Conservation (phyloP, 92 coral and sea anemone species). For the Parazoanthus swiftii region DNA sequence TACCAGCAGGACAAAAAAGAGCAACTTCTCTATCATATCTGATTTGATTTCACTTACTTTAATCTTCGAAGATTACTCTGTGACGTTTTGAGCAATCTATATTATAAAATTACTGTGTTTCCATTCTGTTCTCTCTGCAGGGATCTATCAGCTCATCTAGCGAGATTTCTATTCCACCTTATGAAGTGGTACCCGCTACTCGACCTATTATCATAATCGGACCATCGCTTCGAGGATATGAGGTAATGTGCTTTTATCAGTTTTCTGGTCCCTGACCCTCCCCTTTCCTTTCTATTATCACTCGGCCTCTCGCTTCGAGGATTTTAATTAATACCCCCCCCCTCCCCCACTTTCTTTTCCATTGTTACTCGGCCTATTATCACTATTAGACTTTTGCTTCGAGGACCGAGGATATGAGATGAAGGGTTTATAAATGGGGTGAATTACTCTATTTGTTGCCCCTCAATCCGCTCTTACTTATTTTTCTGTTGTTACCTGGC, state of each 20-base stretch:
- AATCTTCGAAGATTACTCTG: too few species aligned
- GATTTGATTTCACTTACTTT: too few species aligned
- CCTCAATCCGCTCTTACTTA: too few species aligned
- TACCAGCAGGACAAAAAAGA: too few species aligned
- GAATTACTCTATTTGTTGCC: not conserved
- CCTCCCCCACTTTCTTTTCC: not conserved
- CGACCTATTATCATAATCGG: conserved; percentile 94
- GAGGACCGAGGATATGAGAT: not conserved
- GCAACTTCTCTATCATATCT: too few species aligned
- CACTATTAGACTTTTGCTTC: conserved; percentile 52
- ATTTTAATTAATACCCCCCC: not conserved
- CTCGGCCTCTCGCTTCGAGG: conserved; percentile 59
- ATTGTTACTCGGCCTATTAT: conserved; percentile 86
- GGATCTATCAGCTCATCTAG: conserved; percentile 84
- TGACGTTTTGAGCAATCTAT: too few species aligned
- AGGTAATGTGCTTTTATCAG: conserved; percentile 50
- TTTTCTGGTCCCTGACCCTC: not conserved
- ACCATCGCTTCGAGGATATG: conserved; percentile 97
- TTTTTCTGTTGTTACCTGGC: not conserved
- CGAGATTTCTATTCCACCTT: conserved; percentile 90
- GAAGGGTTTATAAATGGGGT: not conserved
- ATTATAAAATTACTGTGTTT: too few species aligned
- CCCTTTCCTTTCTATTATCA: conserved; percentile 33
- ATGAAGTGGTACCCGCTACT: conserved; percentile 94
- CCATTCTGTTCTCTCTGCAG: conserved; percentile 6